Base-by-base conservation (phyloP, 2,113 vertebrate species). In the Eudyptes chrysolophus region DNA sequence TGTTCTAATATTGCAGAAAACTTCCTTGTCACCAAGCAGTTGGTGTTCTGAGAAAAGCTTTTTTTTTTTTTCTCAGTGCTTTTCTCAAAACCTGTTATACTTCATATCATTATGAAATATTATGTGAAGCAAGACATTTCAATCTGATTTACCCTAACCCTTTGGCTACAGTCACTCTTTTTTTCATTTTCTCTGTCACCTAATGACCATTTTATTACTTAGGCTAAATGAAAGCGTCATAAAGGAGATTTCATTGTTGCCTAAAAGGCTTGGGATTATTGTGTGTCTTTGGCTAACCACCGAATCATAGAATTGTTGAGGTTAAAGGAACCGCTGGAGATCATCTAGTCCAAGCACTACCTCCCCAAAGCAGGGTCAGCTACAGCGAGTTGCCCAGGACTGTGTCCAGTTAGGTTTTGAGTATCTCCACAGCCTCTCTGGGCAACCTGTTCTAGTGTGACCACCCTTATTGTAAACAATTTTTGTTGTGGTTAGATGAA, bases 121-220 rank as follows among this genome's bases (percentile, higher is more conserved):
- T 76, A 64, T 9, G 15, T 57, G 52, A 94, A 90, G 57, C 38
- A 51, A 89, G 72, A 81, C 71, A 71, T 76, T 89, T 89, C 46
- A 91, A 36, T 74, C 19, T 89, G 72, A 68, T 57, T 87, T 84
- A 48, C 42, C 17, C 22, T 78, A 84, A 60, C 19, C 51, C 29
- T 68, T 29, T 78, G 32, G 60, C 42, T 81, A 19, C 21, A 74
- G 38, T 66, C 16, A 62, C 8, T 17, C 4, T 68, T 83, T 64
- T 54, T 94, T 60, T 72, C 20, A 78, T 91, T 88, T 90, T 84
- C 38, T 89, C 72, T 79, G 22, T 89, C 27, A 66, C 20, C 18
- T 93, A 97, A 61, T 85, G 70, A 81, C 34, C 6, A 44, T 91
- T 96, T 91, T 87, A 79, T 96, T 82, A 55, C n/a, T 44, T 89